These are phyloP conservation scores for Prunella strophiata DNA, from an alignment of 2,797 vertebrate genomes.

Conservation along the genomic window DNA sequence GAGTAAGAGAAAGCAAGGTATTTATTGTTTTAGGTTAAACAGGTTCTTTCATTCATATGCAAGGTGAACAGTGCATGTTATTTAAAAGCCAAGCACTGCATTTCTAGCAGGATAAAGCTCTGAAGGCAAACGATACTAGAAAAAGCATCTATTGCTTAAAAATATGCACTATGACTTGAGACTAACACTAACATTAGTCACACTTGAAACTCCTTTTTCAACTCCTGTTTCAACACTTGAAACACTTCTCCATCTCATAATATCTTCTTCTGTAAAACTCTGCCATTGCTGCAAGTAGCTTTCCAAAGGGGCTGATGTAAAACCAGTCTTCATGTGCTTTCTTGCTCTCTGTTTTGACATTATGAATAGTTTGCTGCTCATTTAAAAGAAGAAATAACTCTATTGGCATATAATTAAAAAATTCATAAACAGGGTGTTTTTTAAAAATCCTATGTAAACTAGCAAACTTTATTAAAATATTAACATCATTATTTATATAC, in stretches of 20 bases:
- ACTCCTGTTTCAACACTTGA: background rate
- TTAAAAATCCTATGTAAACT: background rate
- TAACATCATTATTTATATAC: background rate
- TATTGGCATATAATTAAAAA: background rate
- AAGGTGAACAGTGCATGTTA: background rate
- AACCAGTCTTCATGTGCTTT: background rate
- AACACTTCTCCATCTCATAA: background rate
- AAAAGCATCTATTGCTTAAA: background rate
- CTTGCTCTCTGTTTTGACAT: background rate
- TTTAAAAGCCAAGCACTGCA: background rate
- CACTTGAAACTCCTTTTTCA: background rate
- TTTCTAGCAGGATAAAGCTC: background rate
- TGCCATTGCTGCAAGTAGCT: background rate
- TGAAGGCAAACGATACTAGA: background rate
- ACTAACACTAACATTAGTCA: background rate
- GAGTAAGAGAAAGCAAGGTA: background rate
- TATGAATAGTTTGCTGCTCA: background rate
- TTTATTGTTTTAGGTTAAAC: background rate
- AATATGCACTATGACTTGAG: background rate
- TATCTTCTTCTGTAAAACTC: background rate
- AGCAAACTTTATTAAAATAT: background rate
- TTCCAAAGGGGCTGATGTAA: background rate
- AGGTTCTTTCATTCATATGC: background rate
- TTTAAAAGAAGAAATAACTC: background rate
- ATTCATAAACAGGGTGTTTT: background rate